Conservation (phyloP, 2,113 vertebrate genomes). For the Oryctolagus cuniculus region mOryCun1.1 NC_091441.1:34849501-34850000, state of each 20-base stretch:
- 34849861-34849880: neutral
- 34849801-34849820: neutral
- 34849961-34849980: neutral
- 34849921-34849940: neutral
- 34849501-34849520: neutral
- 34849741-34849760: neutral
- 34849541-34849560: neutral
- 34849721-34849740: neutral
- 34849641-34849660: neutral
- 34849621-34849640: fast-evolving
- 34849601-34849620: neutral
- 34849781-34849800: neutral
- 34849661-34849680: neutral
- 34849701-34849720: neutral
- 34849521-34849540: neutral
- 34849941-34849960: neutral
- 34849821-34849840: neutral
- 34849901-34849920: neutral
- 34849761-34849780: neutral
- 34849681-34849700: neutral
- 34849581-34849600: neutral
- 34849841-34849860: neutral
- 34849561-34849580: neutral
- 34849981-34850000: neutral
- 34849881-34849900: neutral